phyloP scores from a whole-genome alignment of 2,888 invertebrate genomes.

The Drosophila mimetica region DNA sequence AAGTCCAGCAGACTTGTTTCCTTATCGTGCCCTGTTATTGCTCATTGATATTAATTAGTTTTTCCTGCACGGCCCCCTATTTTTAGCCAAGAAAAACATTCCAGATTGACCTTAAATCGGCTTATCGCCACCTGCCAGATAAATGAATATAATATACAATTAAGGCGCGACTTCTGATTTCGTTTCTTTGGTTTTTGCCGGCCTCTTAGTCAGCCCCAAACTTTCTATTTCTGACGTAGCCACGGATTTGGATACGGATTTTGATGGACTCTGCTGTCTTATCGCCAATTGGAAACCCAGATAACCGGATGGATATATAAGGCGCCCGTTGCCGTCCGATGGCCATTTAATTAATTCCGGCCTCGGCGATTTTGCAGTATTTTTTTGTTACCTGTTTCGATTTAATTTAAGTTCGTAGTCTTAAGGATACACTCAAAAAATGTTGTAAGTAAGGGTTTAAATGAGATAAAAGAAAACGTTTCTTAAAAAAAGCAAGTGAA shows the following conservation, averaged over 20 bases:
- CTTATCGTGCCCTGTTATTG: slow-evolving; percentile 24
- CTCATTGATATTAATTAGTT: slow-evolving; percentile 33
- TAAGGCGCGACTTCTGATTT: slow-evolving; percentile 32
- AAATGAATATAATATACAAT: slow-evolving; percentile 33
- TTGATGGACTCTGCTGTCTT: slow-evolving; percentile 23
- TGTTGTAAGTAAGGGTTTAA: slow-evolving; percentile 55
- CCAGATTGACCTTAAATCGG: slow-evolving; percentile 28
- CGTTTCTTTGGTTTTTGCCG: slow-evolving; percentile 49
- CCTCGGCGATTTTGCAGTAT: neutral
- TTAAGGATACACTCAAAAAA: slow-evolving; percentile 53
- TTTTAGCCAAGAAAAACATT: slow-evolving; percentile 27
- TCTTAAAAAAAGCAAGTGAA: too few species aligned
- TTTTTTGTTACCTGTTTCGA: slow-evolving; percentile 6
- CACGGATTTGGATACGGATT: slow-evolving; percentile 21
- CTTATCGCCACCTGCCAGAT: slow-evolving; percentile 31
- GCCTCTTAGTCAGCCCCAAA: slow-evolving; percentile 55
- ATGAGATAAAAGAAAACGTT: neutral
- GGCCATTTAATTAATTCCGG: slow-evolving; percentile 8
- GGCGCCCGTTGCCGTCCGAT: slow-evolving; percentile 7
- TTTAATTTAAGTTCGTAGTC: slow-evolving; percentile 27
- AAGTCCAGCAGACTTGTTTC: slow-evolving; percentile 14
- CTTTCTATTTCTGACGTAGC: slow-evolving; percentile 47
- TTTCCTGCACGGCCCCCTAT: slow-evolving; percentile 12
- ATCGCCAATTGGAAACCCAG: slow-evolving; percentile 21
- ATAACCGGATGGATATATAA: slow-evolving; percentile 38